Base-by-base conservation (phyloP, 2,888 invertebrate genomes). In the Sipha maydis region DNA sequence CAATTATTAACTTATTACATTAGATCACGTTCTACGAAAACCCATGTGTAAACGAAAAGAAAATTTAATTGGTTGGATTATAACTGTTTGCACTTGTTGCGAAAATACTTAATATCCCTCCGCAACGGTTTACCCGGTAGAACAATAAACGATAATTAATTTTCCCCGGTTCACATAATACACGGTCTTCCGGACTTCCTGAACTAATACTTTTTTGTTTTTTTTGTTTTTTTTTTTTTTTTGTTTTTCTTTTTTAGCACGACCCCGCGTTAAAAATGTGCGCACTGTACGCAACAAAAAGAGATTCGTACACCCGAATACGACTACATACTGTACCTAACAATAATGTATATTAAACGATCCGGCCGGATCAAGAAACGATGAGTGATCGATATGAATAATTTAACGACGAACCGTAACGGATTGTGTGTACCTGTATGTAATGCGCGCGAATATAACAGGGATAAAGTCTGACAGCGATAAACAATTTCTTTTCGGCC, bases 61-160 rank as follows among this genome's bases (percentile, higher is more conserved):
- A 48, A 76, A 41, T 21, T 84, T 38, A 76, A 41, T 61, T 41
- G 41, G 21, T 48, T 14, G 2, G 48, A 56, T 28, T 11, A 11
- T 73, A 14, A 34, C 17, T n/a, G 73, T 54, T 56, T 31, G 71
- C 56, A 84, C 76, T 84, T 84, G 84, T 84, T 84, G 84, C 84
- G 38, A 84, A 76, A 84, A 76, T 38, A 76, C 14, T 76, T 76
- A 84, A 84, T 61, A 75, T 25, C 28, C 11, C 61, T 11, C 41
- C 38, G 31, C 75, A 76, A 67, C 28, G 34, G 61, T 76, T 76
- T 76, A 28, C 76, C 67, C 25, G 8, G 76, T 61, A 21, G 21
- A 38, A 31, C 41, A 38, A 69, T 34, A 34, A 17, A 48, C 48
- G n/a, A 48, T 28, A 34, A 85, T 78, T 85, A 69, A 78, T 85